phyloP scores from a whole-genome alignment of 1,140 invertebrate species.

The Magallana ariakensis region DNA sequence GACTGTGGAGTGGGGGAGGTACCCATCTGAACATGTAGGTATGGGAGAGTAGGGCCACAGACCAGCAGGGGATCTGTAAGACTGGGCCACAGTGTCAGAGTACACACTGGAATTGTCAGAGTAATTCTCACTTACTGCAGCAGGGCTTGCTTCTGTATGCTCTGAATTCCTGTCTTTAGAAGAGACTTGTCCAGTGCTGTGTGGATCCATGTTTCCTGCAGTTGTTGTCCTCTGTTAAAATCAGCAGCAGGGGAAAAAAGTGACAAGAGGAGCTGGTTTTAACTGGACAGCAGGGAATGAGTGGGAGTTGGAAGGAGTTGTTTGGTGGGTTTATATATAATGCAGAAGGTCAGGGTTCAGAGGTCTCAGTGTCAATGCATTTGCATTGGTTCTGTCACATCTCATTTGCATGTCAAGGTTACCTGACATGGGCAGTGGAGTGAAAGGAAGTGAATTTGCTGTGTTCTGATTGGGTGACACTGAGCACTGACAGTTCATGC shows the following conservation, averaged over 20 bases:
- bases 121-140: conserved; percentile 11
- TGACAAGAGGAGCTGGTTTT: conserved; percentile 10
- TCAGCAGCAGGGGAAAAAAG: conserved; percentile 18
- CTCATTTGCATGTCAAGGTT: conserved; percentile 27
- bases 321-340: conserved; percentile 11
- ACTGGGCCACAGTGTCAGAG: background rate
- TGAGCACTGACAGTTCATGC: conserved; percentile 47
- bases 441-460: background rate
- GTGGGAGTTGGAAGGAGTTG: background rate
- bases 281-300: background rate
- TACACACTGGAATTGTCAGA: background rate
- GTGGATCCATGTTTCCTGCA: conserved; percentile 20
- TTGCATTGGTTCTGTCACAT: conserved; percentile 38
- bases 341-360: background rate
- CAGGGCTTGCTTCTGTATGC: background rate
- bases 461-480: conserved; percentile 40
- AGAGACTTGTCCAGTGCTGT: background rate
- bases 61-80: background rate
- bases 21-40: conserved; percentile 9
- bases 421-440: conserved; percentile 43
- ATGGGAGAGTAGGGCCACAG: conserved; percentile 39
- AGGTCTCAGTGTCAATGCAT: conserved; percentile 43
- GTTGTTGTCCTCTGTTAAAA: background rate
- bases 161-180: background rate
- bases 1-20: background rate